These are phyloP conservation scores for Pelobates fuscus DNA, from an alignment of 2,113 vertebrate genomes.

Conservation along the genomic window DNA sequence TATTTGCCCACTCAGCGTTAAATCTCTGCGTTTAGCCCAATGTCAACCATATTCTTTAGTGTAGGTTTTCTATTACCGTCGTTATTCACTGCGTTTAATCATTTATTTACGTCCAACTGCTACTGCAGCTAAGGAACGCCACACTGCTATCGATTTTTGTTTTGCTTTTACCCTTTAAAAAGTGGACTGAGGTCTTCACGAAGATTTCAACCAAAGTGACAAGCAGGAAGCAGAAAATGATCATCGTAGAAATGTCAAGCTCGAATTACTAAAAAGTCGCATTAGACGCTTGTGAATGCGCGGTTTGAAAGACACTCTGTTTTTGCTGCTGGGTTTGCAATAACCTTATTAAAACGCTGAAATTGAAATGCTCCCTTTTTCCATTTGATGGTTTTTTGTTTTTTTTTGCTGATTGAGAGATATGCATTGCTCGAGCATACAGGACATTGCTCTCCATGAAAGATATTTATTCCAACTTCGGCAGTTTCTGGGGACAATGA, in stretches of 20 bases:
- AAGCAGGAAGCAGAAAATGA: neutral
- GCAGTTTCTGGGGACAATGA: too few species aligned
- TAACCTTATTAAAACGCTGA: neutral
- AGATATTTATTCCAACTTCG: too few species aligned
- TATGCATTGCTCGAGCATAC: too few species aligned
- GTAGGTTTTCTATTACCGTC: neutral
- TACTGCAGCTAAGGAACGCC: conserved; percentile 1
- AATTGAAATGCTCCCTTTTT: neutral
- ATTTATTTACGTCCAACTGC: conserved; percentile 18
- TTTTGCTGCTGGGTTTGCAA: neutral
- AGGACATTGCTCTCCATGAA: too few species aligned
- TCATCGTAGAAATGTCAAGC: neutral
- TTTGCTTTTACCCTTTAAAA: conserved; percentile 28
- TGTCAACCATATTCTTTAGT: neutral
- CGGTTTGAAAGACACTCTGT: neutral
- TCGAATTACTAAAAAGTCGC: neutral
- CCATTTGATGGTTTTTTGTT: neutral
- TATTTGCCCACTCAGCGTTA: conserved; percentile 5
- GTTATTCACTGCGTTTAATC: neutral
- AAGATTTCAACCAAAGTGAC: conserved; percentile 18
- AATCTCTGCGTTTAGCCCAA: conserved; percentile 4
- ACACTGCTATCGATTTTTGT: conserved; percentile 19
- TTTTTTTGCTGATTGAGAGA: neutral
- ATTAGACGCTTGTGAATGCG: neutral
- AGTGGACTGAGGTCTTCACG: neutral